Conservation (phyloP, 2,888 invertebrate genomes). For the Eupithecia insigniata region DNA sequence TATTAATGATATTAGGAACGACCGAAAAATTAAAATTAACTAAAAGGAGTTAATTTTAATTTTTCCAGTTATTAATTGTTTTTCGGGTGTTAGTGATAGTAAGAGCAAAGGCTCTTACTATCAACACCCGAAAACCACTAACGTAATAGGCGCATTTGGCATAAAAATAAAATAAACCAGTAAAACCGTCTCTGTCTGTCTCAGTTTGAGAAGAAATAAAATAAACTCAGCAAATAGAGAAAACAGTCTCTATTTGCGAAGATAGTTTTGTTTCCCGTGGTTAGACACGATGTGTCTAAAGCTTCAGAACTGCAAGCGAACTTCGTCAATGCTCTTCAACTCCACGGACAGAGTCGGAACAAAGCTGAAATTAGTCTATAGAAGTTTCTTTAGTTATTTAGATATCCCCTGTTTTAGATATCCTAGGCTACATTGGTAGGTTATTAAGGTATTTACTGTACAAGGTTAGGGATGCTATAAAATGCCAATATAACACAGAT, state of each 20-base stretch:
- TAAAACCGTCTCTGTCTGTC: background rate
- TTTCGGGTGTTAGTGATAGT: too few relatives aligned
- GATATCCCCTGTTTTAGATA: constrained; percentile 9
- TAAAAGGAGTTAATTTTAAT: too few relatives aligned
- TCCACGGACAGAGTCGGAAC: constrained; percentile 48
- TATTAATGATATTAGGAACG: too few relatives aligned
- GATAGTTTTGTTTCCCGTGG: background rate
- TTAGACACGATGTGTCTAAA: background rate
- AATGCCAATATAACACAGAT: background rate
- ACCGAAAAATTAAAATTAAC: too few relatives aligned
- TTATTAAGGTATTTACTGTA: background rate
- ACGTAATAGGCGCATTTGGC: background rate
- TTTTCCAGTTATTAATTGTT: too few relatives aligned
- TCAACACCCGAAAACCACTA: background rate
- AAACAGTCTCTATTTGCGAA: constrained; percentile 1
- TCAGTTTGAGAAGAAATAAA: background rate
- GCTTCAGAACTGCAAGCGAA: constrained; percentile 1
- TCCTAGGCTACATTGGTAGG: background rate
- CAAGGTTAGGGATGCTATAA: too few relatives aligned
- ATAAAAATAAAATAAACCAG: background rate
- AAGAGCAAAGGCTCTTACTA: too few relatives aligned
- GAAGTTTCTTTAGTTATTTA: constrained; percentile 49
- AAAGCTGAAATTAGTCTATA: constrained; percentile 57
- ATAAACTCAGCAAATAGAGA: background rate
- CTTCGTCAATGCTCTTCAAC: constrained; percentile 16